phyloP scores from a whole-genome alignment of 2,113 vertebrate genomes.

The Nansenia antarctica region DNA sequence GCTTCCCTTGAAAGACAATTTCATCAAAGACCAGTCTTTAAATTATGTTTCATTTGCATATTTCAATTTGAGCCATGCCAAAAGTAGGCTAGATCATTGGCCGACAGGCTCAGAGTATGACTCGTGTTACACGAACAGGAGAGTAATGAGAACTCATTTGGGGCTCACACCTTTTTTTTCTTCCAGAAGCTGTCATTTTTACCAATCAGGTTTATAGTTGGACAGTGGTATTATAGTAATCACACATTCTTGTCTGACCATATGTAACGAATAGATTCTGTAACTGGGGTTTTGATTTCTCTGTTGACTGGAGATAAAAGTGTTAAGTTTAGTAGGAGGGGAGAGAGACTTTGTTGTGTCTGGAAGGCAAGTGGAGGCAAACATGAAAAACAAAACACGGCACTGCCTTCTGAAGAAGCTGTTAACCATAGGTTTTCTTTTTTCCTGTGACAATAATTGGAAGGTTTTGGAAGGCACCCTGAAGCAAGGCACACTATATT shows the following conservation, averaged over 20 bases:
- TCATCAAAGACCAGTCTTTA: constrained; percentile 52
- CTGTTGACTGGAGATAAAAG: constrained; percentile 34
- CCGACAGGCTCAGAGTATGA: constrained; percentile 43
- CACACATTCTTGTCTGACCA: constrained; percentile 16
- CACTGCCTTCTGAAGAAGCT: constrained; percentile 18
- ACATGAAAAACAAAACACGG: constrained; percentile 16
- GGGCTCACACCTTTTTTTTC: background rate
- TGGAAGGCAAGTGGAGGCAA: constrained; percentile 19
- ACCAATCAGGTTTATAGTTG: too few species aligned
- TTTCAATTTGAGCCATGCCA: constrained; percentile 57
- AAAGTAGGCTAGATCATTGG: constrained; percentile 56
- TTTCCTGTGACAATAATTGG: constrained; percentile 13
- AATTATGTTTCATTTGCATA: constrained; percentile 65
- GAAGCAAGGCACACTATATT: background rate
- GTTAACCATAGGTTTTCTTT: constrained; percentile 27
- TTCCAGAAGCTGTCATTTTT: background rate
- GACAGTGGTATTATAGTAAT: constrained; percentile 2
- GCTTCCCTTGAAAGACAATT: constrained; percentile 49
- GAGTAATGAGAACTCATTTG: constrained; percentile 18
- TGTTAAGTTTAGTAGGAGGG: constrained; percentile 11
- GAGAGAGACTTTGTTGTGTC: constrained; percentile 26
- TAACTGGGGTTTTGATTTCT: constrained; percentile 16
- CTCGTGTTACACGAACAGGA: constrained; percentile 32
- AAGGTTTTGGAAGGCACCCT: background rate
- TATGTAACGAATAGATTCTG: constrained; percentile 9